phyloP scores from a whole-genome alignment of 2,797 vertebrate species.

The Silurus lanzhouensis region DNA sequence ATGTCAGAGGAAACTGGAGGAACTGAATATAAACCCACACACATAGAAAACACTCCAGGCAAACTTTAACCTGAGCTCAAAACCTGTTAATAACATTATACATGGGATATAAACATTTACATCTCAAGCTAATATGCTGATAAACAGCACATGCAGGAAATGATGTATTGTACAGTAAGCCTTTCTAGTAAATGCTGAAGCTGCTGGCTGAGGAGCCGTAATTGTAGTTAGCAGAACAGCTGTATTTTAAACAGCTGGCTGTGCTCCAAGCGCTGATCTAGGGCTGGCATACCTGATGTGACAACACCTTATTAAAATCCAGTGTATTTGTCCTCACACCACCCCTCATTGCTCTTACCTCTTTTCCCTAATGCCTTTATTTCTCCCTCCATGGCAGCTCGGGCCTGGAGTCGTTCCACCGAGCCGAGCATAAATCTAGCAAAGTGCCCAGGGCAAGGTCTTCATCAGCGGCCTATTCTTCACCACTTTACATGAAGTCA shows the following conservation, averaged over 20 bases:
- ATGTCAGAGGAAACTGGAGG: too few species aligned
- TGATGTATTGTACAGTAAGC: slow-evolving; percentile 3
- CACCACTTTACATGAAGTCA: slow-evolving; percentile 75
- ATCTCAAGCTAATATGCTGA: not conserved
- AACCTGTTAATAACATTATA: too few species aligned
- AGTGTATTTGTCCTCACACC: slow-evolving; percentile 66
- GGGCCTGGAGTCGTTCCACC: slow-evolving; percentile 55
- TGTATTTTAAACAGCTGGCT: slow-evolving; percentile 64
- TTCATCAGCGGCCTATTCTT: slow-evolving; percentile 72
- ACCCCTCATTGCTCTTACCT: slow-evolving; percentile 16
- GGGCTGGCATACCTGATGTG: slow-evolving; percentile 66
- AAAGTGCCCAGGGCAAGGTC: slow-evolving; percentile 73
- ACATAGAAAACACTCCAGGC: not conserved
- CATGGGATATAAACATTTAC: not conserved
- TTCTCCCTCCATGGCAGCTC: slow-evolving; percentile 54
- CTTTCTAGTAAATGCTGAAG: slow-evolving; percentile 41
- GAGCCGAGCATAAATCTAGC: slow-evolving; percentile 71
- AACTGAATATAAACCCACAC: too few species aligned
- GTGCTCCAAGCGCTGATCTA: slow-evolving; percentile 68
- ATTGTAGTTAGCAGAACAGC: slow-evolving; percentile 57
- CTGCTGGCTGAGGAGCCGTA: slow-evolving; percentile 48
- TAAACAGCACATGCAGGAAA: not conserved
- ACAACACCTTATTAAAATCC: slow-evolving; percentile 75
- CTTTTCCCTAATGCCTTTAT: slow-evolving; percentile 30
- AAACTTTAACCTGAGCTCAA: not conserved